Base-by-base conservation (phyloP, 2,888 invertebrate genomes). In the Augiades crinisus region DNA sequence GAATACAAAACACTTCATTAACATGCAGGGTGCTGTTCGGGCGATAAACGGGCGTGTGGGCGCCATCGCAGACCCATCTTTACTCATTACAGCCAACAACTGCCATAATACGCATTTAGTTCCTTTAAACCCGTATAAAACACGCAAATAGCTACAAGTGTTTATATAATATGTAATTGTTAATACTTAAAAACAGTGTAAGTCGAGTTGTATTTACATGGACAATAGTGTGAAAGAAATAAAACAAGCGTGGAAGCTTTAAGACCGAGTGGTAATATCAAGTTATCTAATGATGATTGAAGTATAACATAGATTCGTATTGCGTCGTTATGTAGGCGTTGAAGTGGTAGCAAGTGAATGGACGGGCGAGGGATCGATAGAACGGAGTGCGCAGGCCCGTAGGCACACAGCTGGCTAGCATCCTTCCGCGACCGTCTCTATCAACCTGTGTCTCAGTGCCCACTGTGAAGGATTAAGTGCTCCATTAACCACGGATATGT, bases 241-340 rank as follows among this genome's bases (percentile, higher is more conserved):
- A 72, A 58, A 73, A 75, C 60, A 61, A 81, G 77, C 75, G 73
- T 68, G 54, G 67, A 70, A 71, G 75, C 72, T 71, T 69, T 60
- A 67, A 63, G 61, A 70, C 65, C 64, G 63, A 69, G 72, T 71
- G 69, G 65, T 78, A 82, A 86, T 86, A 85, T 74, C 67, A 70
- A 70, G 75, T 81, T 88, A 87, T 85, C 85, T 78, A 78, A 79
- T 76, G 78, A 75, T 82, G 84, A 84, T 87, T 83, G 78, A 72
- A 72, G 78, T 81, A 75, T 79, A 81, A 79, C 80, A 78, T 70
- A 58, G 68, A 70, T 62, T 70, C 64, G 73, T 70, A 63, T 58
- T 60, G 56, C 70, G 70, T 71, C 69, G 76, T 74, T 78, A 81
- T 80, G 86, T 86, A 81, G 87, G 86, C 80, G 84, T 77, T 57